These are phyloP conservation scores for Cichladusa arquata DNA, from an alignment of 2,113 vertebrate species.

Conservation along the genomic window DNA sequence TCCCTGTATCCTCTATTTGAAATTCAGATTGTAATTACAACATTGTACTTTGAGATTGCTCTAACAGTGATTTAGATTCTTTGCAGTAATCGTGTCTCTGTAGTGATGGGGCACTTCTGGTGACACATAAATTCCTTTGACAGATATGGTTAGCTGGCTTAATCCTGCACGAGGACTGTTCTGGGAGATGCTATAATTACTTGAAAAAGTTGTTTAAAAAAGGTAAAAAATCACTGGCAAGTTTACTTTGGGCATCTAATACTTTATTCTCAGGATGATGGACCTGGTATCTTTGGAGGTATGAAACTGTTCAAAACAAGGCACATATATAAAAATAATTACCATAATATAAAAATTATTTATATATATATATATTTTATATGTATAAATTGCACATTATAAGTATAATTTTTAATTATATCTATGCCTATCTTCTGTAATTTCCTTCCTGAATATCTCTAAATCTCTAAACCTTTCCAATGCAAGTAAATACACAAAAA, in stretches of 20 bases:
- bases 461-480: not conserved
- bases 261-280: not conserved
- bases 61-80: conserved; percentile 19
- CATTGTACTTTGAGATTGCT: not conserved
- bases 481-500: not conserved
- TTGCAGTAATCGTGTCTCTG: not conserved
- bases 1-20: not conserved
- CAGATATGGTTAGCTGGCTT: not conserved
- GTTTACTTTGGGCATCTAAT: not conserved
- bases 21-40: conserved; percentile 43
- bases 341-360: too few species aligned
- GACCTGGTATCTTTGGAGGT: not conserved
- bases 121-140: not conserved
- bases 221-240: not conserved
- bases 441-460: not conserved
- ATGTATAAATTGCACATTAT: not conserved
- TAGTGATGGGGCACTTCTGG: not conserved
- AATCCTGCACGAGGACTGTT: not conserved
- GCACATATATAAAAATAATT: not conserved
- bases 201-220: not conserved
- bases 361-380: not conserved
- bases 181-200: not conserved
- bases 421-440: not conserved
- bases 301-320: not conserved
- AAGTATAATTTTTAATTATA: not conserved